Percentiles rank a stretch among this genome's conserved stretches.
These are phyloP conservation scores for Hypotaenidia okinawae DNA, from an alignment of 2,797 vertebrate species.

Conservation along the genomic window DNA sequence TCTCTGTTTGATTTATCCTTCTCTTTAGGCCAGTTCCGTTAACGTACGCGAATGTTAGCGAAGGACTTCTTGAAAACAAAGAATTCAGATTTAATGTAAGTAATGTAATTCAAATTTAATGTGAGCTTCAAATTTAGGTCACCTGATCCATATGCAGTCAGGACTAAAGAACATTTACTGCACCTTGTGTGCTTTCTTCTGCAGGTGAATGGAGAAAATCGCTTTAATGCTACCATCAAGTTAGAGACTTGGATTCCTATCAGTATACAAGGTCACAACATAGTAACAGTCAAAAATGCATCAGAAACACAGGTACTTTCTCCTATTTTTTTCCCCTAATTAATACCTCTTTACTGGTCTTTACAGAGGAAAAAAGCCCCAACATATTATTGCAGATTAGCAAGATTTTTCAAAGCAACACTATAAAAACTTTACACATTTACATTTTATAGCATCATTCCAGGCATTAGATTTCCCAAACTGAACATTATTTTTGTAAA, in stretches of 20 bases:
- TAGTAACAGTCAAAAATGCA: slow-evolving; percentile 32
- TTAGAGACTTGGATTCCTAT: slow-evolving; percentile 69
- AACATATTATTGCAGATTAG: background rate
- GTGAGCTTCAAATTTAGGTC: background rate
- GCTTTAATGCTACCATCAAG: slow-evolving; percentile 43
- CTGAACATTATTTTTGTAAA: background rate
- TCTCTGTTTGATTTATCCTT: background rate
- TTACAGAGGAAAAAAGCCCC: background rate
- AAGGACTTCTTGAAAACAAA: slow-evolving; percentile 17
- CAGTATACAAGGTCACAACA: background rate
- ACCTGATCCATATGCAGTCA: background rate
- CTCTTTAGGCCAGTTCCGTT: slow-evolving; percentile 44
- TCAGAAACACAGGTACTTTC: slow-evolving; percentile 59
- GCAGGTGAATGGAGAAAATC: slow-evolving; percentile 71
- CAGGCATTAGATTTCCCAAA: background rate
- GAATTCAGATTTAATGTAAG: slow-evolving; percentile 62
- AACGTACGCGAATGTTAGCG: slow-evolving; percentile 34
- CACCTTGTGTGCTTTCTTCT: background rate
- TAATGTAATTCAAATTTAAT: slow-evolving; percentile 47
- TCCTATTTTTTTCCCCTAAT: background rate
- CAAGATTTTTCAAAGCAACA: background rate
- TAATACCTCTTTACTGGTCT: background rate
- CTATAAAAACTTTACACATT: background rate
- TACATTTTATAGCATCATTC: background rate
- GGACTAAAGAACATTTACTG: background rate